Base-by-base conservation (phyloP, 2,797 vertebrate genomes). In the Acipenser ruthenus region DNA sequence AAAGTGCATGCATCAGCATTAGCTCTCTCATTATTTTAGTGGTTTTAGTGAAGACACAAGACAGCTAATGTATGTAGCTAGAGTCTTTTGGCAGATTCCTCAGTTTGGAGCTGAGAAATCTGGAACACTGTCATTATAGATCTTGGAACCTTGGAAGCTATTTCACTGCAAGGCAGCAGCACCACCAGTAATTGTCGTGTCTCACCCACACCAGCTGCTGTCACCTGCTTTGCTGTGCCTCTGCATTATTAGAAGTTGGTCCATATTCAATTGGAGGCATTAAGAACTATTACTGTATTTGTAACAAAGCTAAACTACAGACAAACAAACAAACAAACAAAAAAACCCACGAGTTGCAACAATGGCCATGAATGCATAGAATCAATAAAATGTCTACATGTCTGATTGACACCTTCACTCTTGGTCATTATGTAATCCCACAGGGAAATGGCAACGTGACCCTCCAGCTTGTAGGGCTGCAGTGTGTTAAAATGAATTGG, bases 131-230 rank as follows among this genome's bases (percentile, higher is more conserved):
- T 66, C 65, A 61, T 50, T 67, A 62, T 71, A 55, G 63, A 55
- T 64, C 58, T 6, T 51, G 23, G 62, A 53, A 62, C n/a, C 69
- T 70, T 63, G 8, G 12, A 49, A 49, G 50, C 48, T 9, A 8
- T 61, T 62, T 69, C 64, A 66, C 65, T 71, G 64, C 69, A 62
- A 72, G 74, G 70, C 70, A 68, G 73, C 53, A 62, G 72, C 70
- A 72, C 73, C 72, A 72, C 63, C 68, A 68, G 68, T 74, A 68
- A 77, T 78, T 73, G 72, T 74, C 70, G 72, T 70, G 68, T 71
- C 70, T 71, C 66, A 70, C 77, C 75, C 76, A 77, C 70, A 69
- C 70, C 71, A 68, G 69, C 69, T 72, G 70, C 72, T 68, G 66
- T 63, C 66, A 50, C 60, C 60, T 9, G 56, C 69, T 58, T 60